These are phyloP conservation scores for Ditylenchus dipsaci DNA, from an alignment of 1,140 invertebrate species.

Conservation along the genomic window DNA sequence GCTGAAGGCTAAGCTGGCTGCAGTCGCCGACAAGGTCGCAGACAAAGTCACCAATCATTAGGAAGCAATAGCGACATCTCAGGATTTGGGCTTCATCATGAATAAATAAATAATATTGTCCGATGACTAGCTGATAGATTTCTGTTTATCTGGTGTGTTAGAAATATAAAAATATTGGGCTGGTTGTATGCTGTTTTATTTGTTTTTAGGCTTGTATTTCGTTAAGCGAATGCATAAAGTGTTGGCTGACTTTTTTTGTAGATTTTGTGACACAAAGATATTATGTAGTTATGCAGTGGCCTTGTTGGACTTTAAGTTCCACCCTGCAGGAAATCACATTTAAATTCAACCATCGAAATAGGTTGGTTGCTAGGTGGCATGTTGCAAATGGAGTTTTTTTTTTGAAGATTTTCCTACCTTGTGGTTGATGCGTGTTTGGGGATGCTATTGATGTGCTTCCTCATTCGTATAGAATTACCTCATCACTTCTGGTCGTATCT, in stretches of 20 bases:
- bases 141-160: no score
- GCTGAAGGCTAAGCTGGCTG: constrained; percentile 74
- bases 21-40: not conserved
- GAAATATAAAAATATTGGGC: no score
- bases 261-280: not conserved
- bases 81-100: not conserved
- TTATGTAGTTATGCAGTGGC: not conserved
- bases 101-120: not conserved
- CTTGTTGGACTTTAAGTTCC: not conserved
- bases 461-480: not conserved
- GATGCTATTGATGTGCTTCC: constrained; percentile 9
- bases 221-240: not conserved
- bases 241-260: not conserved
- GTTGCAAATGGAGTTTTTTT: no score
- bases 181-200: no score
- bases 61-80: not conserved
- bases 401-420: no score
- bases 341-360: not conserved
- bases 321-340: not conserved
- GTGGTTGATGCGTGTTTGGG: constrained; percentile 20
- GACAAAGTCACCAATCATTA: not conserved
- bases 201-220: not conserved
- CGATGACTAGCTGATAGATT: not conserved
- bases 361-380: not conserved
- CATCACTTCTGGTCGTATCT: constrained; percentile 23